Conservation (phyloP, 1,140 invertebrate species). For the Lamellibrachia luymesi region DNA sequence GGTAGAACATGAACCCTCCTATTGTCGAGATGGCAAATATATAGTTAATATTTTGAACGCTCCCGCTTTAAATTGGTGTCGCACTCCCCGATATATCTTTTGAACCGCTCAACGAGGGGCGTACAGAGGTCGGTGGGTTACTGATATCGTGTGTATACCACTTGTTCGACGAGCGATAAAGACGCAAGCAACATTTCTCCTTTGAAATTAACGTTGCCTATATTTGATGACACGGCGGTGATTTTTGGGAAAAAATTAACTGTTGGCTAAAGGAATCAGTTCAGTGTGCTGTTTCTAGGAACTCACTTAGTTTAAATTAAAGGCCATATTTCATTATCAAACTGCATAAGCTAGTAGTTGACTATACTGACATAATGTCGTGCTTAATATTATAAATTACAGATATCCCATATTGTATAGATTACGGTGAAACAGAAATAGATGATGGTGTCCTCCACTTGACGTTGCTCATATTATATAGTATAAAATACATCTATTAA, state of each 20-base stretch:
- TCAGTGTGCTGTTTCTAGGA: not conserved
- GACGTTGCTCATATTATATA: no score
- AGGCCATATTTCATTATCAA: not conserved
- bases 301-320: not conserved
- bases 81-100: not conserved
- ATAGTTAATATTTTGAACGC: not conserved
- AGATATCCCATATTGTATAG: not conserved
- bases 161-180: no score
- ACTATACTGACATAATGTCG: not conserved
- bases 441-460: not conserved
- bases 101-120: not conserved
- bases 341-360: not conserved
- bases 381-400: not conserved
- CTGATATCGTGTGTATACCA: no score
- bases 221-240: not conserved
- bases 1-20: not conserved
- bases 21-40: not conserved
- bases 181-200: no score
- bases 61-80: not conserved
- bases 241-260: not conserved
- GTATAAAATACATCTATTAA: no score
- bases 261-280: not conserved
- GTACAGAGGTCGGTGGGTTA: not conserved
- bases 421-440: not conserved
- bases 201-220: not conserved